Conservation (phyloP, 1,140 invertebrate species). For the Ganaspis sp. region DNA sequence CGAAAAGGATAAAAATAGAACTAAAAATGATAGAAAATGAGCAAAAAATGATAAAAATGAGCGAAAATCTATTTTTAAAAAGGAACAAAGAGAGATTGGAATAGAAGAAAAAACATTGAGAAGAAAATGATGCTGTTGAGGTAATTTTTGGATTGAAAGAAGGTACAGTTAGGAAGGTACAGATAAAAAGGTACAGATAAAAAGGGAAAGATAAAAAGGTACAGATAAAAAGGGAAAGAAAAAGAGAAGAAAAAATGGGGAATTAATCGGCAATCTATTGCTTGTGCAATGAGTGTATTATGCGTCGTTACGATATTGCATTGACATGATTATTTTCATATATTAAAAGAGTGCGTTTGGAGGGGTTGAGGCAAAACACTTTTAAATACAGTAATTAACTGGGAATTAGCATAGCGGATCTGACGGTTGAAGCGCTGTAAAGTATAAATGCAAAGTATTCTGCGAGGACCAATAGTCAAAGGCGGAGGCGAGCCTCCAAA, state of each 20-base stretch:
- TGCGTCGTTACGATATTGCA: slow-evolving; percentile 32
- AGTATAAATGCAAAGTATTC: slow-evolving; percentile 5
- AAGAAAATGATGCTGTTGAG: no score
- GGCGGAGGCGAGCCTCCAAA: slow-evolving; percentile 63
- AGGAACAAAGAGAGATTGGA: no score
- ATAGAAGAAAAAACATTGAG: no score
- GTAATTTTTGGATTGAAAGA: no score
- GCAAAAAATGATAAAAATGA: no score
- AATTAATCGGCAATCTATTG: slow-evolving; percentile 14
- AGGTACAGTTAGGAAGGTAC: no score
- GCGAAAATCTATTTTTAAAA: no score
- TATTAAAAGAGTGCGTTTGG: slow-evolving; percentile 3
- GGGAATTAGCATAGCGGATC: slow-evolving; percentile 48
- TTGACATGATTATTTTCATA: slow-evolving; percentile 44
- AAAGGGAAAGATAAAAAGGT: not conserved
- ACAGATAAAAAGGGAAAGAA: not conserved
- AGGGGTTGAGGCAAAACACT: slow-evolving; percentile 33
- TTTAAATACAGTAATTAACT: slow-evolving; percentile 50
- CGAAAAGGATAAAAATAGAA: no score
- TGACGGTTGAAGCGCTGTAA: slow-evolving; percentile 17
- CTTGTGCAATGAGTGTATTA: slow-evolving; percentile 24
- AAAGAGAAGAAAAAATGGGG: slow-evolving; percentile 19
- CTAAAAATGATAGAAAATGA: no score
- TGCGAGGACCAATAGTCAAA: slow-evolving; percentile 6
- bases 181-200: no score